phyloP scores from a whole-genome alignment of 2,113 vertebrate species.

The Epinephelus moara region DNA sequence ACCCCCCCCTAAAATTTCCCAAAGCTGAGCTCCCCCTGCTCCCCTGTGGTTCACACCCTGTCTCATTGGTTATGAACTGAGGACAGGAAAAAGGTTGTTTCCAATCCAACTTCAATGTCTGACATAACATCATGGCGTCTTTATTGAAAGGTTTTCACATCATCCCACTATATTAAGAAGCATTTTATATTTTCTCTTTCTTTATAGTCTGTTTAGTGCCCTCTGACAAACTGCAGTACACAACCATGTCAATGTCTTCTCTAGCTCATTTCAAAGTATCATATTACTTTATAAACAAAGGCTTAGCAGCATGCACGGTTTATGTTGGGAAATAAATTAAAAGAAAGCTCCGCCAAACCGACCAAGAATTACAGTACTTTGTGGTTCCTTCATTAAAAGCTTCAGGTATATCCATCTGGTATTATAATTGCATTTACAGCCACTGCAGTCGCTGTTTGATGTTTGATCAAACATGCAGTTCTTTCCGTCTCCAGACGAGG shows the following conservation, averaged over 20 bases:
- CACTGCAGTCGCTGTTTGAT: neutral
- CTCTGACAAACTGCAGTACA: neutral
- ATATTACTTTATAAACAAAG: conserved; percentile 14
- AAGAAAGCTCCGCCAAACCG: neutral
- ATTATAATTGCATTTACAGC: conserved; percentile 10
- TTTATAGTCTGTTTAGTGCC: neutral
- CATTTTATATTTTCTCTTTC: neutral
- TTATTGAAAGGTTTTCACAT: neutral
- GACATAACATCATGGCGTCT: too few species aligned
- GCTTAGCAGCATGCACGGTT: neutral
- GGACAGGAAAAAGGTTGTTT: neutral
- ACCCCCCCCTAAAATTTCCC: too few species aligned
- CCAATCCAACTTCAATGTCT: neutral
- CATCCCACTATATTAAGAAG: neutral
- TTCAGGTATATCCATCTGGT: conserved; percentile 6
- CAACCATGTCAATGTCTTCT: neutral
- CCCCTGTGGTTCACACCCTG: too few species aligned
- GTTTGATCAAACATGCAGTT: conserved; percentile 65
- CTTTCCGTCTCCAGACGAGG: conserved; percentile 75
- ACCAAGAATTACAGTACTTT: neutral
- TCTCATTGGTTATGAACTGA: too few species aligned
- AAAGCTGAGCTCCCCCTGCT: too few species aligned
- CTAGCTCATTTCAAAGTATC: conserved; percentile 10
- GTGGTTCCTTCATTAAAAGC: conserved; percentile 43
- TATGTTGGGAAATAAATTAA: conserved; percentile 5